Percentiles rank a stretch among this genome's conserved stretches.
phyloP scores from a whole-genome alignment of 2,113 vertebrate genomes.

The Pelecanoides urinatrix region DNA sequence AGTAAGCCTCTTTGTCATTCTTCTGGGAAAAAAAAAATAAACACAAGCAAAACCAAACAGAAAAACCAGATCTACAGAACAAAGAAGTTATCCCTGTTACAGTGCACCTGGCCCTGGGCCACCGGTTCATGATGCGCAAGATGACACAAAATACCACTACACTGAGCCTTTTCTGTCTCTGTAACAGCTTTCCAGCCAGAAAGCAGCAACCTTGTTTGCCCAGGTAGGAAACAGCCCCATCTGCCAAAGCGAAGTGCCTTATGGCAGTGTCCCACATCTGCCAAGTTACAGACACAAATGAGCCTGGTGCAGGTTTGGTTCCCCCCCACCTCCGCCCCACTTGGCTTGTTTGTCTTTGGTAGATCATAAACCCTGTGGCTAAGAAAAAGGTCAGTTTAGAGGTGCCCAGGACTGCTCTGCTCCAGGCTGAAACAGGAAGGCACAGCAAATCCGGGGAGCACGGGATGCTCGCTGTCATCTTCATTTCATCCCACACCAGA shows the following conservation, averaged over 20 bases:
- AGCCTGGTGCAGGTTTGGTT: neutral
- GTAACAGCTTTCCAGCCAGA: neutral
- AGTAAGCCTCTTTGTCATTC: neutral
- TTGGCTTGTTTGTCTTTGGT: neutral
- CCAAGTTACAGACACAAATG: neutral
- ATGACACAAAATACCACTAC: neutral
- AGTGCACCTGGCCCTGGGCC: neutral
- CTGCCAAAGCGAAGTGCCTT: neutral
- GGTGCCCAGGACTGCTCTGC: neutral
- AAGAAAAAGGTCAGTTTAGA: neutral
- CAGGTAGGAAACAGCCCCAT: neutral
- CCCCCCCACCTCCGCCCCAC: rapidly evolving
- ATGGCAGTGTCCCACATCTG: neutral
- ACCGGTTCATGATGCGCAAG: neutral
- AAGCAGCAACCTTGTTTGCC: neutral
- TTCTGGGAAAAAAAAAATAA: neutral
- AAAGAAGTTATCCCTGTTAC: neutral
- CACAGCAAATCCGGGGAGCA: neutral
- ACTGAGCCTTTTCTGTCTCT: neutral
- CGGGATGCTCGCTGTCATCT: rapidly evolving
- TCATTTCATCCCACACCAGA: rapidly evolving
- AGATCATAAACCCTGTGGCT: constrained; percentile 11
- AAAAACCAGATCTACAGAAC: neutral
- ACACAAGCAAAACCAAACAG: neutral
- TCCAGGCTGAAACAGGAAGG: neutral